A percentile compares a stretch with the other conserved stretches of the same genome.
Evolutionary conservation across 2,888 invertebrate genomes (phyloP).

Genomic region (Cancer borealis): DNA sequence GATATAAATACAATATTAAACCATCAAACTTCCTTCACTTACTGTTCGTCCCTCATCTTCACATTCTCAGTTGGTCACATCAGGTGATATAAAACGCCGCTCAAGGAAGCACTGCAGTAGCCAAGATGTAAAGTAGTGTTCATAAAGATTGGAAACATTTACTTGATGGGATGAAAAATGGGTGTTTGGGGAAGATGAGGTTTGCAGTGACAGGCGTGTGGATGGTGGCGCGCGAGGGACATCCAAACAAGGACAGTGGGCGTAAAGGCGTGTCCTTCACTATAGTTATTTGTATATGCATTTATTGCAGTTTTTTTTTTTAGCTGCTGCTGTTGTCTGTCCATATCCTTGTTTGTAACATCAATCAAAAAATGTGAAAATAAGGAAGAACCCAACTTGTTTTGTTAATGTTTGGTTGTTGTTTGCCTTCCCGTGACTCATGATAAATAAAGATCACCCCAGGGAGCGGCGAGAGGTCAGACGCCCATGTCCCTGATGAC

Average conservation of each 20-base stretch:
- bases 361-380: neutral
- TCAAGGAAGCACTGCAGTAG: neutral
- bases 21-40: neutral
- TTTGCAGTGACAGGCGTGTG: slow-evolving; percentile 20
- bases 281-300: neutral
- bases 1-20: neutral
- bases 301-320: neutral
- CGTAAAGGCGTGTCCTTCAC: slow-evolving; percentile 1
- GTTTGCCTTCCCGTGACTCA: neutral
- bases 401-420: neutral
- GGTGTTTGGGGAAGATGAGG: neutral
- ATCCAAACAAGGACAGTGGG: neutral
- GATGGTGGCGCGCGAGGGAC: neutral
- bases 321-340: neutral
- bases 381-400: neutral
- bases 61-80: neutral
- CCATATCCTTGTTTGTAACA: neutral
- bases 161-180: neutral
- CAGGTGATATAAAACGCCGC: neutral
- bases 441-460: neutral
- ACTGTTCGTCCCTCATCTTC: neutral
- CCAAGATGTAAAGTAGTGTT: neutral
- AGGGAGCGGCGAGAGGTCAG: slow-evolving; percentile 27
- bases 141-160: slow-evolving; percentile 6
- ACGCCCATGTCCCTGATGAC: slow-evolving; percentile 8